Base-by-base conservation (phyloP, 2,888 invertebrate species). In the Meliscaeva auricollis region DNA sequence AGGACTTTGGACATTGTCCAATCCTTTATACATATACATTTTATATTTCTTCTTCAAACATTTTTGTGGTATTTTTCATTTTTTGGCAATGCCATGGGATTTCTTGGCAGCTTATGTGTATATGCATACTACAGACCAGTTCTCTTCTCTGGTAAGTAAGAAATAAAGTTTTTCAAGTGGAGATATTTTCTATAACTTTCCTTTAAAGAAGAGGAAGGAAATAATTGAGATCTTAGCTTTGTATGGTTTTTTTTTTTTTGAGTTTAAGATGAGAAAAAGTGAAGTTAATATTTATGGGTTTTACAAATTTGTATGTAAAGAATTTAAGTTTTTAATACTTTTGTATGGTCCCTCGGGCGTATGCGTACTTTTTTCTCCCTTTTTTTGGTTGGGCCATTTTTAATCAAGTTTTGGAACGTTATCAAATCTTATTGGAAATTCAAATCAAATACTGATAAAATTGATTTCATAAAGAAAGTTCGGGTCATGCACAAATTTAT, bases 1-100 rank as follows among this genome's bases (percentile, higher is more conserved):
- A 76, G 76, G 58, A 44, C 52, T 68, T 66, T 82, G 82, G 82
- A 32, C 50, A 20, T 2, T 46, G 66, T 82, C 82, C 82, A 17
- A 15, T 44, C 13, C 8, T 48, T 62, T 30, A 41, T 26, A n/a
- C n/a, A n/a, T 44, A 22, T 22, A 32, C 20, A 35, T 15, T 30
- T 38, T 32, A 26, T 38, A 11, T 26, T 11, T 54, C 22, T 22
- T 30, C 22, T 68, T 60, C 3, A 26, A 58, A 38, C 7, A 38
- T 35, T 30, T 41, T 17, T 32, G 9, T 13, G 15, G 17, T 26
- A 26, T 26, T 9, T 15, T 60, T 38, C 9, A 2, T 3, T 38
- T 74, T 13, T 2, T 54, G 20, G 54, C 35, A 9, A 8, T 6
- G 35, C 35, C 7, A 35, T 35, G 11, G 35, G 41, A 69, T 56